Evolutionary conservation across 1,140 invertebrate species (phyloP).

Genomic region (Drosophila obscura): DNA sequence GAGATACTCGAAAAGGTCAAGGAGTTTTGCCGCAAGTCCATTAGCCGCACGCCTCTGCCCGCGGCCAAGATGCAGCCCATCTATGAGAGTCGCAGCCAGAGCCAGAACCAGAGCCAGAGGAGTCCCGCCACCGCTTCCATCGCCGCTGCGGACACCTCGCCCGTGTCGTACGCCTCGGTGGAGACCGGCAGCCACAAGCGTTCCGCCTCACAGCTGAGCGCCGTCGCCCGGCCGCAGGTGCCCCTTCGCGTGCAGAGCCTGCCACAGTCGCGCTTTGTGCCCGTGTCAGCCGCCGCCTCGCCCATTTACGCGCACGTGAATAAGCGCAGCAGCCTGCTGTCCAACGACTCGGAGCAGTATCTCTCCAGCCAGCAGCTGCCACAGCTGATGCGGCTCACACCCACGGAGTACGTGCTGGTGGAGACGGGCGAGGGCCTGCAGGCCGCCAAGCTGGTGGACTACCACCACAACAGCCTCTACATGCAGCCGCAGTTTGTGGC

Average conservation of each 20-base stretch:
- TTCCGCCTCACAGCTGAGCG: slow-evolving; percentile 40
- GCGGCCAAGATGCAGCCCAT: slow-evolving; percentile 52
- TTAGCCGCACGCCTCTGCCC: slow-evolving; percentile 59
- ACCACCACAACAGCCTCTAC: slow-evolving; percentile 48
- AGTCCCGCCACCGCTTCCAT: neutral
- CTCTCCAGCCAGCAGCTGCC: slow-evolving; percentile 55
- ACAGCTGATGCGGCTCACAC: slow-evolving; percentile 30
- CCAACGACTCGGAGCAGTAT: slow-evolving; percentile 72
- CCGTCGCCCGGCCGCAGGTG: slow-evolving; percentile 57
- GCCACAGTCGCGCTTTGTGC: slow-evolving; percentile 28
- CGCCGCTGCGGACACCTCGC: slow-evolving; percentile 63
- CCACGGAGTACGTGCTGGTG: slow-evolving; percentile 67
- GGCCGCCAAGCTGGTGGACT: slow-evolving; percentile 66
- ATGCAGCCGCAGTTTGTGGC: slow-evolving; percentile 38
- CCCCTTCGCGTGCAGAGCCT: slow-evolving; percentile 76
- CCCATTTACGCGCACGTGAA: slow-evolving; percentile 80
- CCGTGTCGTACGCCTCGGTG: slow-evolving; percentile 79
- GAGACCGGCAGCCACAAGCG: slow-evolving; percentile 50
- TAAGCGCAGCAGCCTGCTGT: slow-evolving; percentile 72
- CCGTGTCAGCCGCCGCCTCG: slow-evolving; percentile 19
- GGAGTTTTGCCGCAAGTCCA: slow-evolving; percentile 81
- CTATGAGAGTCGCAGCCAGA: slow-evolving; percentile 40
- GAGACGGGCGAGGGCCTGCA: slow-evolving; percentile 72
- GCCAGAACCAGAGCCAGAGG: too few relatives aligned
- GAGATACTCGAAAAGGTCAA: slow-evolving; percentile 82